Evolutionary conservation across 2,888 invertebrate species (phyloP).

Genomic region (Hemithea aestivaria): DNA sequence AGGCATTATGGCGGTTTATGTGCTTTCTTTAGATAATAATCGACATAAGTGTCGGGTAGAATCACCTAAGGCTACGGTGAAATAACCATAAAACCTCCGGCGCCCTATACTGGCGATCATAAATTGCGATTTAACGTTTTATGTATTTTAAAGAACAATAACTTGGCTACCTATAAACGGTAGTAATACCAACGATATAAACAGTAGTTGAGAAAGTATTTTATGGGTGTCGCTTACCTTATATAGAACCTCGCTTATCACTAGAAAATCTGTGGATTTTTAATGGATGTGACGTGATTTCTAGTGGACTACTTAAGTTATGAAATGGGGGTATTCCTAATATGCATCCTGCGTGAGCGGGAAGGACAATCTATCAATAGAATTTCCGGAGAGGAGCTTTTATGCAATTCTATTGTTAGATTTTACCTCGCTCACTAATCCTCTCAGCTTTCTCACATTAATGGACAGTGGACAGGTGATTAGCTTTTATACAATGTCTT

Average conservation of each 20-base stretch:
- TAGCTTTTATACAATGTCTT: no score
- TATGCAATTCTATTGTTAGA: no score
- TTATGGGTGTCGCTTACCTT: slow-evolving; percentile 23
- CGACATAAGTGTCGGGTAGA: slow-evolving; percentile 23
- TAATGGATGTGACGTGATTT: no score
- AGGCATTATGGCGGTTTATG: slow-evolving; percentile 33
- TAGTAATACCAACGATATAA: slow-evolving; percentile 19
- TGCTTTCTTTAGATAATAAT: slow-evolving; percentile 36
- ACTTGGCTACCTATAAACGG: slow-evolving; percentile 18
- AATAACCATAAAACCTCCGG: slow-evolving; percentile 13
- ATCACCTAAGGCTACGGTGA: slow-evolving; percentile 10
- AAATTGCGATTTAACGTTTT: slow-evolving; percentile 19
- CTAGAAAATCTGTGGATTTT: slow-evolving; percentile 22
- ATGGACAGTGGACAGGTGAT: no score
- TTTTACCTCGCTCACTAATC: no score
- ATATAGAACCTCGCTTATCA: slow-evolving; percentile 22
- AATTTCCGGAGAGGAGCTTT: no score
- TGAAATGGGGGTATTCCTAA: no score
- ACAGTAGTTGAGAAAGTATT: slow-evolving; percentile 19
- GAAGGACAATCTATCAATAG: no score
- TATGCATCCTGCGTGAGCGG: no score
- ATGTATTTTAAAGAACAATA: slow-evolving; percentile 17
- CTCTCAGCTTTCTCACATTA: no score
- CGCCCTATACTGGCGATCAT: slow-evolving; percentile 6
- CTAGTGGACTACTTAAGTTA: no score